Percentiles rank a stretch among this genome's conserved stretches.
These are phyloP conservation scores for Athene cunicularia DNA, from an alignment of 2,113 vertebrate species.

Conservation along the genomic window DNA sequence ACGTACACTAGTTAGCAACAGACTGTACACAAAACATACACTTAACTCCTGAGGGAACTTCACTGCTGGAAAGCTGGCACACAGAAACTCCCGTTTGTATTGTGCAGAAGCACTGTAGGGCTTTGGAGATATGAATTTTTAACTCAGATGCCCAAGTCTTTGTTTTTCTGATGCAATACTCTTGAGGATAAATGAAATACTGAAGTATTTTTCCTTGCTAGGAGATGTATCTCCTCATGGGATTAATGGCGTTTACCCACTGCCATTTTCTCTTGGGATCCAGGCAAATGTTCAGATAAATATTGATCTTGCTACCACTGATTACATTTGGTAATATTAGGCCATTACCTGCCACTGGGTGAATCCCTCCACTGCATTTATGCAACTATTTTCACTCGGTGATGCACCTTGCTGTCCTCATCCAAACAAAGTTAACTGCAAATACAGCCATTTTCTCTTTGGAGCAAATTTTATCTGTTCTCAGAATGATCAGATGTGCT, in stretches of 20 bases:
- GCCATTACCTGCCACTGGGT: not conserved
- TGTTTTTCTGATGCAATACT: not conserved
- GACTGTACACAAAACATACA: constrained; percentile 35
- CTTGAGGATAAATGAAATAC: not conserved
- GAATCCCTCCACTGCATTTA: not conserved
- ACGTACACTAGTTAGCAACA: not conserved
- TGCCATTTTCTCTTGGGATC: not conserved
- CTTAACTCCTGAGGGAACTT: constrained; percentile 5
- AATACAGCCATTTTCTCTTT: not conserved
- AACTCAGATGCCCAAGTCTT: not conserved
- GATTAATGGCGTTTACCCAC: not conserved
- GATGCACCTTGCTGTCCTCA: not conserved
- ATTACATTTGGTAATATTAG: not conserved
- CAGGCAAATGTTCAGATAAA: not conserved
- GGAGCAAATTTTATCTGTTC: not conserved
- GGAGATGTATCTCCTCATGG: not conserved
- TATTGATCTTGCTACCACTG: not conserved
- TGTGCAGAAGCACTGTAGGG: not conserved
- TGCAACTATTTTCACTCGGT: not conserved
- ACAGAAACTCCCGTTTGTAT: not conserved
- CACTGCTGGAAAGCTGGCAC: not conserved
- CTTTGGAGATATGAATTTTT: not conserved
- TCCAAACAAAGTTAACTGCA: not conserved
- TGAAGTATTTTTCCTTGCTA: not conserved
- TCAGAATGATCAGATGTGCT: not conserved